Base-by-base conservation (phyloP, 2,888 invertebrate species). In the Rhingia campestris region DNA sequence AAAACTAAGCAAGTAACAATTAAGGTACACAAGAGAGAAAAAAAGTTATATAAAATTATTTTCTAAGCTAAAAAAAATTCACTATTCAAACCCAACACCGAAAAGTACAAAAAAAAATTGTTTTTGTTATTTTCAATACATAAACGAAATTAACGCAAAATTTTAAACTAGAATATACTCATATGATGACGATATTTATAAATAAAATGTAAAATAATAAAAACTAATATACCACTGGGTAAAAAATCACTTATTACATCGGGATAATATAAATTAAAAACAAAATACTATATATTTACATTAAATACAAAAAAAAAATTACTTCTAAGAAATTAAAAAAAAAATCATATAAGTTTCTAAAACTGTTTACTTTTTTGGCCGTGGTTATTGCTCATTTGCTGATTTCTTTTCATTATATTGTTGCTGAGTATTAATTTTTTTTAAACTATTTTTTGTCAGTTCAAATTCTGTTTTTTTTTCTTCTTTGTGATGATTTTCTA, bases 161-260 rank as follows among this genome's bases (percentile, higher is more conserved):
- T 30, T 73, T 79, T 89, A 89, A 89, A 89, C 89, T 89, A 89
- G 89, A 89, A 88, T 89, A 89, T 89, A 89, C 89, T 89, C 89
- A 85, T 85, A 72, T 73, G 56, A 59, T 67, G 72, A 63, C 61
- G 56, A 64, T 66, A 80, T 80, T 12, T 84, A 70, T 80, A 74
- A 69, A 75, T 70, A 58, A 54, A 51, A 54, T 32, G 6, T 56
- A 45, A 12, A 73, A 66, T 7, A 59, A 77, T 54, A 43, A 56
- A 54, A 77, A 73, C 53, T 22, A 45, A 56, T 73, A 63, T 72
- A 80, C 56, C 63, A 77, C 80, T 86, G 86, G 86, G 87, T 88
- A 87, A 86, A 88, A 89, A 89, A 88, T 89, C 88, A 88, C 88
- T 89, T 89, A 89, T 87, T 86, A 86, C 73, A 41, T n/a, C 6